Base-by-base conservation (phyloP, 2,888 invertebrate genomes). In the Latheticus oryzae region DNA sequence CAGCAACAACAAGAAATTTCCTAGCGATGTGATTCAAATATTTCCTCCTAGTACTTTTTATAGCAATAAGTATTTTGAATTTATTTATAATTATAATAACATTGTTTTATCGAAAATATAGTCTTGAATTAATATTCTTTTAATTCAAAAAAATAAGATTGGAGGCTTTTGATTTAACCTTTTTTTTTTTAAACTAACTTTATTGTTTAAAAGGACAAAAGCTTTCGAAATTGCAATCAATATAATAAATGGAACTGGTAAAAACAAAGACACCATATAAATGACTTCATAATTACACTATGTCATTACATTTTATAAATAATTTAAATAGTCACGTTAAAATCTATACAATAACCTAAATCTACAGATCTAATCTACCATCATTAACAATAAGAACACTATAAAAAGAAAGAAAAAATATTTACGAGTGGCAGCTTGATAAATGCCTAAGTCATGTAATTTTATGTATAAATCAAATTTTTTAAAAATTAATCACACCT, bases 311-410 rank as follows among this genome's bases (percentile, higher is more conserved):
- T 57, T 35, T 40, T 40, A 64, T 64, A 61, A 66, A 66, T 67
- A 69, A 69, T 68, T 67, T 65, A 69, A 63, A 63, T 61, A 45
- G 56, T 60, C 62, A 69, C 63, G 58, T 64, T 67, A 65, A 66
- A 66, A 64, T 68, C 64, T 67, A 68, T 67, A 68, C 62, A 67
- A 55, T 43, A 38, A 43, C 33, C 50, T 58, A 52, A 37, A 3
- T 3, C 58, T 58, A 58, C 58, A 60, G 40, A 56, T 47, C 56
- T 56, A 60, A 40, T 7, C 35, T 50, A 48, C 11, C 37, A 15
- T 55, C 45, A 58, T 58, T 57, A 48, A 43, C 58, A 60, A 57
- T 52, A 53, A 50, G 26, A 37, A 51, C 45, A 59, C 51, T 55
- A 54, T 54, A 59, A 52, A 60, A 60, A 28, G 47, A 40, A 48